Conservation (phyloP, 2,888 invertebrate species). For the Mechanitis messenoides region DNA sequence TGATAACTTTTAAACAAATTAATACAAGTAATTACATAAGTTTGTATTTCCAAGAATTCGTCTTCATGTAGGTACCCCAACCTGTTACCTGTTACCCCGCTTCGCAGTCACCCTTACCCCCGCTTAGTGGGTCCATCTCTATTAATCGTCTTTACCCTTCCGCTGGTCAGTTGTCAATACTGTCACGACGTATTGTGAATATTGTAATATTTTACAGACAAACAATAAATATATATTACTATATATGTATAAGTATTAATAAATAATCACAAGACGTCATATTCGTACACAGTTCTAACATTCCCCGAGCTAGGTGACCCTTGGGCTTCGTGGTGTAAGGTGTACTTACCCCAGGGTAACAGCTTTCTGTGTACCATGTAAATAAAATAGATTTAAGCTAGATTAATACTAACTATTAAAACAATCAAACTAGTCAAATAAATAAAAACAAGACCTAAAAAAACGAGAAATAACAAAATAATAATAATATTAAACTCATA, state of each 20-base stretch:
- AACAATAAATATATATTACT: too few species aligned
- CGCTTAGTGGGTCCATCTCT: conserved; percentile 30
- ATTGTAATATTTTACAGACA: neutral
- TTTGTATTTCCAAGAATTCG: conserved; percentile 13
- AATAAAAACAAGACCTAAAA: neutral
- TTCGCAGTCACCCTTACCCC: conserved; percentile 25
- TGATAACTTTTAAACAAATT: neutral
- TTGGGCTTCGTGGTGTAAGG: conserved; percentile 36
- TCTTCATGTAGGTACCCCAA: conserved; percentile 27
- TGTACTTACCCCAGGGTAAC: conserved; percentile 39
- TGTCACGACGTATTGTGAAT: conserved; percentile 22
- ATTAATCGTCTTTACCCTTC: conserved; percentile 8
- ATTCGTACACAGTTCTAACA: conserved; percentile 13
- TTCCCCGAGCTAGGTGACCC: conserved; percentile 24
- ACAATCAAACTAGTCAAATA: neutral
- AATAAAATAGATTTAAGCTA: conserved; percentile 32
- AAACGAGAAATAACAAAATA: too few species aligned
- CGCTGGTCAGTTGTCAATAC: conserved; percentile 11
- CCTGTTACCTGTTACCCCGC: conserved; percentile 24
- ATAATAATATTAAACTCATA: too few species aligned
- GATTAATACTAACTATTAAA: conserved; percentile 17
- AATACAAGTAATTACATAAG: neutral
- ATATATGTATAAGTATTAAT: neutral
- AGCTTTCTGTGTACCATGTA: conserved; percentile 40
- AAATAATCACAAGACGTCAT: conserved; percentile 20